Evolutionary conservation across 2,888 invertebrate genomes (phyloP), one percentile per base, ranked within the genome.

Genomic region (Brachynemurus nebulosus): DNA sequence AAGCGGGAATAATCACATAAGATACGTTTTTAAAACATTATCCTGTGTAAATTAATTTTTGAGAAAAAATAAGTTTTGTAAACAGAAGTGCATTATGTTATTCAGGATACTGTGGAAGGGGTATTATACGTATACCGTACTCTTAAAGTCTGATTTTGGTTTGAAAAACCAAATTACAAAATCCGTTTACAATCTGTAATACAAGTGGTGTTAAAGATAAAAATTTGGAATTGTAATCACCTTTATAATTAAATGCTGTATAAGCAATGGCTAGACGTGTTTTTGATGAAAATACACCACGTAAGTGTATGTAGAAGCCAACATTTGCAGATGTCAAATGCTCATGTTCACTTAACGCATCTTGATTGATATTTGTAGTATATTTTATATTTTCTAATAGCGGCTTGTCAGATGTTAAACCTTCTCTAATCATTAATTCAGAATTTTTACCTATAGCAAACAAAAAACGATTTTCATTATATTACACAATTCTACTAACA

Each of bases 261-360:
- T 80, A 84, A 7, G 77, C 75, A 43, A 84, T 74, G 9, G 76
- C 78, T 42, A 84, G 57, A 38, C 72, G 70, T 4, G 80, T 80
- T 47, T 71, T 67, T 43, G 72, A 65, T 30, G 71, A 70, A 50
- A 84, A 79, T 7, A 71, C 68, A 2, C 80, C 83, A 6, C 71
- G 68, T 18, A 84, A 62, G 14, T 78, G 72, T 14, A 84, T 71
- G 56, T 83, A 83, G 55, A 79, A 82, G 1, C 82, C 80, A 43
- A 72, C 69, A 9, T 70, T 63, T 4, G 78, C 69, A 1, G 77
- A 72, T 1, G 73, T 72, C 5, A 80, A 62, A 54, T 79, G 77
- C 53, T 76, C 78, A 49, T 68, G 68, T 46, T 64, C 56, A 46
- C 65, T 63, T 20, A 48, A 11, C 51, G 57, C 3, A 56, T 59